Conservation (phyloP, 2,113 vertebrate species). For the Euleptes europaea region DNA sequence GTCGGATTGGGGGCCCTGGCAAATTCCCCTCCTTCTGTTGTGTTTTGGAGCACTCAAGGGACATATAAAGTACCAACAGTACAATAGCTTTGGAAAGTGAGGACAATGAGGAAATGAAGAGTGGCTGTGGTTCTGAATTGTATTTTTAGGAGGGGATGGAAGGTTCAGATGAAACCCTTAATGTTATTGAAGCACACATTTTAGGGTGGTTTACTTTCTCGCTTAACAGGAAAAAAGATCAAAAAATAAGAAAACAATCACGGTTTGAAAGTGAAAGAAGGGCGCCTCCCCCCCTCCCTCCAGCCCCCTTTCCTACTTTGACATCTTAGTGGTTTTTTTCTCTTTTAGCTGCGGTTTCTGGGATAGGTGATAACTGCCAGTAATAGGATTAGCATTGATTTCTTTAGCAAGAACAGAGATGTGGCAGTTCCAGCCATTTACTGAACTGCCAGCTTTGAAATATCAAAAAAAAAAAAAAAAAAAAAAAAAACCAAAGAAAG, state of each 20-base stretch:
- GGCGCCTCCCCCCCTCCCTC: conserved; percentile 77
- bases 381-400: conserved; percentile 99
- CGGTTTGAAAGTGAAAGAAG: conserved; percentile 99
- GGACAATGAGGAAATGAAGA: conserved; percentile 44
- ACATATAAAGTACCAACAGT: not conserved
- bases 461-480: conserved; percentile 91
- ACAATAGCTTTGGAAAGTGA: conserved; percentile 27
- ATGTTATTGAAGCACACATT: conserved; percentile 82
- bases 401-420: conserved; percentile 99
- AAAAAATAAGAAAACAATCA: conserved; percentile 86
- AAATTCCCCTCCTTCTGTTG: not conserved
- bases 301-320: conserved; percentile 86
- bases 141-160: fast-evolving
- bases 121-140: conserved; percentile 20
- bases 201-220: conserved; percentile 63
- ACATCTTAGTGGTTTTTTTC: conserved; percentile 90
- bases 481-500: no score
- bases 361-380: conserved; percentile 99
- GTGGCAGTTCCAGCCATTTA: conserved; percentile 99
- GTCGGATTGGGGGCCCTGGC: not conserved
- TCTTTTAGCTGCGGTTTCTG: conserved; percentile 95
- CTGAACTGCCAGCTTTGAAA: conserved; percentile 99
- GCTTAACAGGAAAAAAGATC: conserved; percentile 91
- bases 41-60: not conserved
- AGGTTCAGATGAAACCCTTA: conserved; percentile 68